Conservation (phyloP, 37 sponge, comb jelly and placozoan genomes). For the Petrosia ficiformis region DNA sequence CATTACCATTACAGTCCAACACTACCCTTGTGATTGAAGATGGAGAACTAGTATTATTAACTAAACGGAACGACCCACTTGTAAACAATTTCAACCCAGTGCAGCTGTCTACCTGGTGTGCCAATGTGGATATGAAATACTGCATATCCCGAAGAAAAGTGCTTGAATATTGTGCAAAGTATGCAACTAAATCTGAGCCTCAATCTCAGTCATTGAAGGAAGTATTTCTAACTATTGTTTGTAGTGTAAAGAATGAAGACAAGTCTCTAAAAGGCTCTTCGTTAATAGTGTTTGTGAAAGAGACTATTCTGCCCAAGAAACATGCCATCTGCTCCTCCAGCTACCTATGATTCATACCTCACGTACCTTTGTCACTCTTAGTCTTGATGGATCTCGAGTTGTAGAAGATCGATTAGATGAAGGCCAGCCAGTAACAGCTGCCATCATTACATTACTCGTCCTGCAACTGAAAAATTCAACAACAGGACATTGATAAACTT, state of each 20-base stretch:
- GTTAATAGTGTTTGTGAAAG: conserved; percentile 37
- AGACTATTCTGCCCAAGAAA: conserved; percentile 42
- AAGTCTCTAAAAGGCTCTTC: conserved; percentile 25
- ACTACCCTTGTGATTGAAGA: conserved; percentile 6
- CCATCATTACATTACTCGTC: conserved; percentile 8
- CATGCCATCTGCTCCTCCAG: conserved; percentile 45
- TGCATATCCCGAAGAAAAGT: conserved; percentile 25
- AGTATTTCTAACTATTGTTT: conserved; percentile 5
- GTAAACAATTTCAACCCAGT: conserved; percentile 53
- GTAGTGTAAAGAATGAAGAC: conserved; percentile 14
- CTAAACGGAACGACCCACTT: conserved; percentile 40
- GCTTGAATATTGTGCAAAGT: conserved; percentile 39
- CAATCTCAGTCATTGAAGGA: conserved; percentile 31
- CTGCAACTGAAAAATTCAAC: conserved; percentile 12
- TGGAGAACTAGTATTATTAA: conserved; percentile 3
- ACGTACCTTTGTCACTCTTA: conserved; percentile 23
- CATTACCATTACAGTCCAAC: conserved; percentile 35
- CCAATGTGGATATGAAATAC: conserved; percentile 66
- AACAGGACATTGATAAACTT: conserved; percentile 24
- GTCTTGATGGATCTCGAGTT: conserved; percentile 38
- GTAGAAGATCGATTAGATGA: conserved; percentile 10
- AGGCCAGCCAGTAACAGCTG: conserved; percentile 9
- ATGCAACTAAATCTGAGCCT: conserved; percentile 53
- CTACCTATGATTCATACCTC: conserved; percentile 31
- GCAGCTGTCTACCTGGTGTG: conserved; percentile 49